A percentile compares a stretch with the other conserved stretches of the same genome.
phyloP scores from a whole-genome alignment of 64 coral and sea anemone genomes.

The Platygyra sinensis region DNA sequence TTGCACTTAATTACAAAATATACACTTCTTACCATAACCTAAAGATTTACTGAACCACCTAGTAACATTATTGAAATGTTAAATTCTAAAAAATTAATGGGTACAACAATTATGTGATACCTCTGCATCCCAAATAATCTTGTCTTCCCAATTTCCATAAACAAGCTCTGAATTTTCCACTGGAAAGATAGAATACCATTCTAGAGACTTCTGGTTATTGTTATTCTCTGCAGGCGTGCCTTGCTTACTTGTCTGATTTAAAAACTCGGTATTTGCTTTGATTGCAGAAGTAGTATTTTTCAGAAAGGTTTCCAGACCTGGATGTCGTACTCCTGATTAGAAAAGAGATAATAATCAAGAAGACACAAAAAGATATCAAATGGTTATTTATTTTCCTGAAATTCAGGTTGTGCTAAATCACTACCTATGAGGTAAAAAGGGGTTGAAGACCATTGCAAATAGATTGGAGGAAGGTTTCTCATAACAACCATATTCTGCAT shows the following conservation, averaged over 20 bases:
- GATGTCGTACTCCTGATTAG: constrained; percentile 72
- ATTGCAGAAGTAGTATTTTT: constrained; percentile 88
- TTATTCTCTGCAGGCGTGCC: background rate
- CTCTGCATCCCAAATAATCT: constrained; percentile 97
- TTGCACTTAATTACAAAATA: no score
- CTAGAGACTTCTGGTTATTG: constrained; percentile 31
- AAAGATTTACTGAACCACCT: no score
- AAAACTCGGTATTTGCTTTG: constrained; percentile 67
- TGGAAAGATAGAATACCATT: constrained; percentile 96
- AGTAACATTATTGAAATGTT: no score
- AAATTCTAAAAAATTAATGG: no score
- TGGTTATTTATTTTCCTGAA: no score
- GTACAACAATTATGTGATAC: constrained; percentile 9
- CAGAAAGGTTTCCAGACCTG: constrained; percentile 76
- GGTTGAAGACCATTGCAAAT: no score
- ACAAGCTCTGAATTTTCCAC: constrained; percentile 91
- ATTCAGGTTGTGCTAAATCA: no score
- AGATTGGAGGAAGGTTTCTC: no score
- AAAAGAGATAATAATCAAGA: background rate
- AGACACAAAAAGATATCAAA: no score
- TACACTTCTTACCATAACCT: no score
- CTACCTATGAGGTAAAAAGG: no score
- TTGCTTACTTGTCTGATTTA: constrained; percentile 26
- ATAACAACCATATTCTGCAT: no score
- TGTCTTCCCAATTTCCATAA: constrained; percentile 95